Evolutionary conservation across 30 jellyfish, hydroid and myxozoan species (phyloP), one percentile per base, ranked within the genome.

Genomic region (Aurelia aurita complex sp. Pacific): DNA sequence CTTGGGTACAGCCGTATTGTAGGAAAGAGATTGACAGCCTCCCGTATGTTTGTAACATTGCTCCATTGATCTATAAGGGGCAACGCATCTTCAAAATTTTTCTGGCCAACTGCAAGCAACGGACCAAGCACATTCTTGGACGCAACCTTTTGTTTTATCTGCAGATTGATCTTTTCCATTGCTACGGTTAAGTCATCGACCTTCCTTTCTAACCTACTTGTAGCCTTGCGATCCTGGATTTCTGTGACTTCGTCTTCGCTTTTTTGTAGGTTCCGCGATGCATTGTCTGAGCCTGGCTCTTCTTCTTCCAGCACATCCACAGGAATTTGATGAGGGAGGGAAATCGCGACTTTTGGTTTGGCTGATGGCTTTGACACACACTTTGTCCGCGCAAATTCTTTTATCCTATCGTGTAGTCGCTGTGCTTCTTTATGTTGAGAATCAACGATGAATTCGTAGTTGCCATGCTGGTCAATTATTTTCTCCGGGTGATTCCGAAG

Each of bases 21-120:
- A 1, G 84, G 72, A 61, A 61, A 61, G 34, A 61, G 35, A 16
- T 17, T 61, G 35, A 61, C 35, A 61, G 35, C 35, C 34, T 61
- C 69, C 34, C 10, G 35, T 17, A 61, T 61, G 69, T 61, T 61
- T 3, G 34, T 61, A 61, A 61, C 7, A 61, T 61, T 61, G 34
- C 35, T 10, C 69, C 69, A 13, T 13, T 61, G 34, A 61, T 61
- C 29, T 13, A 59, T 18, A 18, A 59, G 18, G 18, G 29, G 68
- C 29, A 61, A 11, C 7, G 34, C 69, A 16, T 61, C 69, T 23
- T 61, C 69, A 10, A 61, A 61, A 61, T 61, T 61, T 23, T 61
- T 61, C 69, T 61, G 69, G 29, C 69, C 69, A 61, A 61, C 69
- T 61, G 69, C 69, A 16, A 61, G 69, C 7, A 61, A 23, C 10